These are phyloP conservation scores for Mareca penelope DNA, from an alignment of 2,797 vertebrate genomes.

Conservation along the genomic window DNA sequence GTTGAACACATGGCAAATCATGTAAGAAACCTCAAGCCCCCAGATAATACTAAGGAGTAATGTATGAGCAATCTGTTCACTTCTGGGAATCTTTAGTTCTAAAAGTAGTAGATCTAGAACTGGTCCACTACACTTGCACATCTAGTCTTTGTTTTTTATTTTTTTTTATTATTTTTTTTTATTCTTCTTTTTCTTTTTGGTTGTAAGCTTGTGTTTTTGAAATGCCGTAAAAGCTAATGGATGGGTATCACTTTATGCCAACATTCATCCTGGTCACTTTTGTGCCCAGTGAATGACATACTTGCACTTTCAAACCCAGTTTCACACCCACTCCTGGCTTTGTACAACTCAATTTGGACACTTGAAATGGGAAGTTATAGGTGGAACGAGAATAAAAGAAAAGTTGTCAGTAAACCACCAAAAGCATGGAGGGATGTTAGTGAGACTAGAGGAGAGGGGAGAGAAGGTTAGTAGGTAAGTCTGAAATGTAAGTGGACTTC, in stretches of 20 bases:
- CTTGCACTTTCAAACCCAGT: background rate
- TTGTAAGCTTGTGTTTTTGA: background rate
- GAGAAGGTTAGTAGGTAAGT: background rate
- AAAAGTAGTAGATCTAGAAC: background rate
- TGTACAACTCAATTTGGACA: background rate
- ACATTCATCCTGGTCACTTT: background rate
- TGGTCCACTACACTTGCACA: background rate
- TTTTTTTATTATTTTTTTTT: background rate
- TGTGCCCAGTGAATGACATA: background rate
- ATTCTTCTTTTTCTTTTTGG: background rate
- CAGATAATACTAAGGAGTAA: background rate
- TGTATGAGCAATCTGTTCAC: background rate
- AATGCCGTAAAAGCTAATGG: background rate
- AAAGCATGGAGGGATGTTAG: background rate
- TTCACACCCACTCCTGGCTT: background rate
- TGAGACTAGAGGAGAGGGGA: background rate
- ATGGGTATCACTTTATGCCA: background rate
- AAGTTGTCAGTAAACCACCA: background rate
- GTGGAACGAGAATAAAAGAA: background rate
- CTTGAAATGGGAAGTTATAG: background rate
- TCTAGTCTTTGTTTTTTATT: background rate
- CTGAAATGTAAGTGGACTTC: background rate
- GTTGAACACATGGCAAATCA: slow-evolving; percentile 3
- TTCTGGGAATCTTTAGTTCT: background rate
- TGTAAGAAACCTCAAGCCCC: slow-evolving; percentile 2